A percentile compares a stretch with the other conserved stretches of the same genome.
Evolutionary conservation across 2,888 invertebrate genomes (phyloP).

Genomic region (Timema cristinae): DNA sequence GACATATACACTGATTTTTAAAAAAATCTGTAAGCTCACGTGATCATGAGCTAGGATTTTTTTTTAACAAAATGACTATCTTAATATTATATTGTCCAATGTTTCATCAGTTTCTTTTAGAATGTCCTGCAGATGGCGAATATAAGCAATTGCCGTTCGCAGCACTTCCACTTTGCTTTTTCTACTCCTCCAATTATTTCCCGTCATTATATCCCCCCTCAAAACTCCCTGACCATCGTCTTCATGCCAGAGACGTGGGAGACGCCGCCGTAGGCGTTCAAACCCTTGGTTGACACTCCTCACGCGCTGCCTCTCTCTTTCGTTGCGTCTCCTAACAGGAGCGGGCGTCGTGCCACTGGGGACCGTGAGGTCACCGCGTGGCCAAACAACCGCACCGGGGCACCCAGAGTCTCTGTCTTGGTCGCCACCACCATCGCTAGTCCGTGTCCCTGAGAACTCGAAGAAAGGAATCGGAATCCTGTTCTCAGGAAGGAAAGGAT

Average conservation of each 20-base stretch:
- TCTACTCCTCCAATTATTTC: constrained; percentile 24
- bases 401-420: neutral
- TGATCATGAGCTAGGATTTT: no score
- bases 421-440: neutral
- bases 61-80: no score
- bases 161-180: constrained; percentile 35
- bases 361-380: neutral
- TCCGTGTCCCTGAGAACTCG: neutral
- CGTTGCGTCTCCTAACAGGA: constrained; percentile 30
- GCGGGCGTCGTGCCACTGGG: neutral
- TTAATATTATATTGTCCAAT: no score
- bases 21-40: no score
- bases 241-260: constrained; percentile 25
- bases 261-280: constrained; percentile 33
- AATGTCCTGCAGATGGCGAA: constrained; percentile 26
- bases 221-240: constrained; percentile 1
- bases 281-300: constrained; percentile 36
- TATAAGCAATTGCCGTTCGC: constrained; percentile 33
- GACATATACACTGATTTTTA: no score
- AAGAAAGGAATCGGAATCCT: constrained; percentile 27
- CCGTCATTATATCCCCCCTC: neutral
- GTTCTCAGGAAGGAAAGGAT: constrained; percentile 33
- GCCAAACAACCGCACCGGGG: neutral
- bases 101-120: neutral
- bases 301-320: constrained; percentile 34